Conservation (phyloP, 2,113 vertebrate species). For the Formicarius rufipectus region DNA sequence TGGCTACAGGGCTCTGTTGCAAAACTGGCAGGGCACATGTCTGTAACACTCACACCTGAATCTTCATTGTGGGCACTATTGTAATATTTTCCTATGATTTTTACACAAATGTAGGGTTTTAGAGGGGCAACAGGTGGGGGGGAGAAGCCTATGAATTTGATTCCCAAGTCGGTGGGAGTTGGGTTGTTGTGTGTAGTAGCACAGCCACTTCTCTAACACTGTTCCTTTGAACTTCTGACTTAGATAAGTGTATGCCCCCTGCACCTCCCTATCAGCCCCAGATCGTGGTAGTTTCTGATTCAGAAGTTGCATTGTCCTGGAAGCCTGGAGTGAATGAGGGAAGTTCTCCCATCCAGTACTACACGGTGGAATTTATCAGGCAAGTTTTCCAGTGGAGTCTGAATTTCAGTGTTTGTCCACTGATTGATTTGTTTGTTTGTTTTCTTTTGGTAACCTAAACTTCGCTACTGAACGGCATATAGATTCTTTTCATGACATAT, state of each 20-base stretch:
- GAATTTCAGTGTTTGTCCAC: background rate
- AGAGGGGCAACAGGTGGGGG: background rate
- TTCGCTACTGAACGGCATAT: background rate
- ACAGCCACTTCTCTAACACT: background rate
- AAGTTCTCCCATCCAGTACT: conserved; percentile 84
- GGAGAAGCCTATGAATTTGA: background rate
- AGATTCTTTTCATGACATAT: background rate
- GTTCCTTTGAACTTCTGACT: background rate
- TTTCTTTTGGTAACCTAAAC: background rate
- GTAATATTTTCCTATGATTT: background rate
- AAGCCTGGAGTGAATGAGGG: conserved; percentile 82
- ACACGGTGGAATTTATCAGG: conserved; percentile 91
- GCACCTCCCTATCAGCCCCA: conserved; percentile 81
- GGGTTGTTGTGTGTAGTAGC: background rate
- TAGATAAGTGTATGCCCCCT: conserved; percentile 89
- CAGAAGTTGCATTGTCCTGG: conserved; percentile 93
- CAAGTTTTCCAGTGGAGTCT: conserved; percentile 54
- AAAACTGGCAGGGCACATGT: background rate
- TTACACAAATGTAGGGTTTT: background rate
- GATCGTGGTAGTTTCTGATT: conserved; percentile 87
- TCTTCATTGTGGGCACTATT: background rate
- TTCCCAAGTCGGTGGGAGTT: background rate
- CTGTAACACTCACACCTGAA: background rate
- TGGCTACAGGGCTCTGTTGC: background rate
- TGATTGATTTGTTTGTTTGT: background rate